These are phyloP conservation scores for Stichodactyla mertensii DNA, from an alignment of 64 coral and sea anemone genomes.

Conservation along the genomic window DNA sequence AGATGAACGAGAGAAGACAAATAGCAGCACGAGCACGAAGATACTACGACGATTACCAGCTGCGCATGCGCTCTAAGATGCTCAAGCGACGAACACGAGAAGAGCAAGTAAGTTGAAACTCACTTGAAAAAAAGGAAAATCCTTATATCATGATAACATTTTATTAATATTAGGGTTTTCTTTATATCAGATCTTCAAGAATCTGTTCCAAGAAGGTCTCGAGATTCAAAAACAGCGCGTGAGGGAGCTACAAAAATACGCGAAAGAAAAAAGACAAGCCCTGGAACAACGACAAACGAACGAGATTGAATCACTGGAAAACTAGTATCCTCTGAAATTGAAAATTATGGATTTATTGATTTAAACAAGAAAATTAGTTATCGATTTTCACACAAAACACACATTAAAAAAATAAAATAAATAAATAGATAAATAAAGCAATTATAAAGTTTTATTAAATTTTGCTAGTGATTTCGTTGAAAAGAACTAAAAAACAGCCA, in stretches of 20 bases:
- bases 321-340: slow-evolving; percentile 81
- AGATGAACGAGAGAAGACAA: slow-evolving; percentile 87
- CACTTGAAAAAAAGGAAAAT: too few species aligned
- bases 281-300: slow-evolving; percentile 75
- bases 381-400: too few species aligned
- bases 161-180: background rate
- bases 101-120: slow-evolving; percentile 65
- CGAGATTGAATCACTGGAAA: slow-evolving; percentile 91
- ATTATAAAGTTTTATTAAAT: too few species aligned
- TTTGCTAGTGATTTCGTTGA: too few species aligned
- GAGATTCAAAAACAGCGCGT: slow-evolving; percentile 97
- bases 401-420: too few species aligned
- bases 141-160: too few species aligned
- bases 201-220: slow-evolving; percentile 89
- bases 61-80: slow-evolving; percentile 97
- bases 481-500: too few species aligned
- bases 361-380: too few species aligned
- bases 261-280: slow-evolving; percentile 73
- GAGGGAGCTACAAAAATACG: slow-evolving; percentile 75
- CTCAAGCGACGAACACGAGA: slow-evolving; percentile 83
- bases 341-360: background rate
- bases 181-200: slow-evolving; percentile 83
- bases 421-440: too few species aligned
- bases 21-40: slow-evolving; percentile 83
- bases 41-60: slow-evolving; percentile 96